Conservation (phyloP, 2,888 invertebrate species). For the Rotaria magnacalcarata region DNA sequence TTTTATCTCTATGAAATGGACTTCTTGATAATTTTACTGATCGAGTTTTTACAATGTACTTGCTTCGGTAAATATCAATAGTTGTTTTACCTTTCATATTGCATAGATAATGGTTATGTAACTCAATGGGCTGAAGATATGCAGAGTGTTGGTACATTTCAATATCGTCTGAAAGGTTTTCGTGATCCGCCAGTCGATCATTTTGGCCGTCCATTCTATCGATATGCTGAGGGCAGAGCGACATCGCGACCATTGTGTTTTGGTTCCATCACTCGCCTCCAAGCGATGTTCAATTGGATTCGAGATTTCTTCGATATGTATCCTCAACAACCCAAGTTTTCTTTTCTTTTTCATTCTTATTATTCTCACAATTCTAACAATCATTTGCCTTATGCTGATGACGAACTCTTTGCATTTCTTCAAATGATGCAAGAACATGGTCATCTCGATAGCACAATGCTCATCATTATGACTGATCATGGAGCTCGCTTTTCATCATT, state of each 20-base stretch:
- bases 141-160: constrained; percentile 78
- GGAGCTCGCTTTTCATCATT: constrained; percentile 74
- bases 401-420: constrained; percentile 66
- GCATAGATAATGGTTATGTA: constrained; percentile 56
- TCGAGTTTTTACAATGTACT: too few species aligned
- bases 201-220: constrained; percentile 69
- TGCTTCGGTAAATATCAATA: too few species aligned
- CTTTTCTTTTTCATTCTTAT: constrained; percentile 81
- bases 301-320: constrained; percentile 66
- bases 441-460: constrained; percentile 71
- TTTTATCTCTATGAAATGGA: too few species aligned
- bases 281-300: constrained; percentile 58
- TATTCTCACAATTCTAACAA: constrained; percentile 81
- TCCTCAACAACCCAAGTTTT: constrained; percentile 70
- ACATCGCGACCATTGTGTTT: constrained; percentile 66
- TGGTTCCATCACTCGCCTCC: constrained; percentile 70
- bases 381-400: constrained; percentile 72
- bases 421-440: constrained; percentile 64
- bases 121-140: constrained; percentile 83
- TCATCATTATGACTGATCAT: constrained; percentile 87
- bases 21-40: too few species aligned
- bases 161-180: constrained; percentile 82
- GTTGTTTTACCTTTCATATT: constrained; percentile 49
- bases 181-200: constrained; percentile 78
- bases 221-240: background rate